phyloP scores from a whole-genome alignment of 2,113 vertebrate species.

The Anoura caudifer region DNA sequence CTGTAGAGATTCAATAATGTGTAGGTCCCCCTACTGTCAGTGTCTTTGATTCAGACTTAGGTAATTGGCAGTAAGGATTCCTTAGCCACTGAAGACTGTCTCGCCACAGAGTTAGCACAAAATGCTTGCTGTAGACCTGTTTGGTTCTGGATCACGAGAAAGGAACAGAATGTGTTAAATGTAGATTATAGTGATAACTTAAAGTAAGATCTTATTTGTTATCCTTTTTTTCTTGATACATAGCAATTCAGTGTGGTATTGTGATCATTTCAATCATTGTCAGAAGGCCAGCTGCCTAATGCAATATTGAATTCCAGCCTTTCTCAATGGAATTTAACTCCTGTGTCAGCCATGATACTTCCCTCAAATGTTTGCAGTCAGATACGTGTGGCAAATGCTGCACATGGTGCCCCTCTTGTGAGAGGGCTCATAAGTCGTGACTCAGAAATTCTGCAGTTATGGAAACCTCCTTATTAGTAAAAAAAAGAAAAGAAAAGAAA shows the following conservation, averaged over 20 bases:
- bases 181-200: background rate
- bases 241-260: background rate
- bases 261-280: background rate
- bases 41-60: background rate
- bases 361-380: background rate
- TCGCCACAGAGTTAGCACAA: background rate
- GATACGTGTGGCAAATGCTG: background rate
- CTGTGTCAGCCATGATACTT: background rate
- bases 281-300: background rate
- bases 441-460: background rate
- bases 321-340: background rate
- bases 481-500: background rate
- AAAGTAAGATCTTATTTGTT: background rate
- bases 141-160: background rate
- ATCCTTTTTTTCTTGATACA: background rate
- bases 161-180: background rate
- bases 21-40: background rate
- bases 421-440: background rate
- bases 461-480: background rate
- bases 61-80: background rate
- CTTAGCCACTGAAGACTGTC: background rate
- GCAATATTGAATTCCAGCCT: background rate
- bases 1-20: background rate
- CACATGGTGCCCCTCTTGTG: background rate
- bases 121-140: background rate